These are phyloP conservation scores for Glossophaga mutica DNA, from an alignment of 2,797 vertebrate species.

Conservation along the genomic window DNA sequence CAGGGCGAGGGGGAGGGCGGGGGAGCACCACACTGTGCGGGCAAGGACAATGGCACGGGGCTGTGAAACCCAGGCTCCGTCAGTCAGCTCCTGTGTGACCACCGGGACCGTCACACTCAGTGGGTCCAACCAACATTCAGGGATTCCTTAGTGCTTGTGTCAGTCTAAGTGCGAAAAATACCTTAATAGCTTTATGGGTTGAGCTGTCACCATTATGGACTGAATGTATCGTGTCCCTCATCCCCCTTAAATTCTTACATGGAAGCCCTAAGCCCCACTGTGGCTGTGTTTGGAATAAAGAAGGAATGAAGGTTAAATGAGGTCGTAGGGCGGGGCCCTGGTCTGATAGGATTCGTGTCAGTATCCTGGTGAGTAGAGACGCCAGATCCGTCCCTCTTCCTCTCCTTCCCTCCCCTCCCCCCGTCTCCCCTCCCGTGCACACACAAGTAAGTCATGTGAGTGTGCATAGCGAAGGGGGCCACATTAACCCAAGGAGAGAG, in stretches of 20 bases:
- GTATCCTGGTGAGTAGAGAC: background rate
- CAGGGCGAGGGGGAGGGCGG: rapidly evolving
- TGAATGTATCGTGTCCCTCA: background rate
- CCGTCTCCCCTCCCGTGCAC: background rate
- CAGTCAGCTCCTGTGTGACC: background rate
- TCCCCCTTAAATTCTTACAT: background rate
- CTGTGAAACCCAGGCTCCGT: background rate
- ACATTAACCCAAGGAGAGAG: background rate
- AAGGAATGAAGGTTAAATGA: background rate
- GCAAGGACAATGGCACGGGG: background rate
- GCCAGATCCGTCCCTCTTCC: too few relatives aligned
- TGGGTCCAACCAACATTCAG: background rate
- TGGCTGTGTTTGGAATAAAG: background rate
- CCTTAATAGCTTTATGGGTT: background rate
- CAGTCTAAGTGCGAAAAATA: background rate
- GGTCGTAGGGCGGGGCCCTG: background rate
- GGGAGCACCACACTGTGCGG: rapidly evolving
- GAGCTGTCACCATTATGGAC: background rate
- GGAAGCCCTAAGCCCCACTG: background rate
- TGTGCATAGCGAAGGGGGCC: background rate
- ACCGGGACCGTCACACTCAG: background rate
- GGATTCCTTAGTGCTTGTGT: background rate
- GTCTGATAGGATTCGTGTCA: background rate
- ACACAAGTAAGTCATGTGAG: background rate
- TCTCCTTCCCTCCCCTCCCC: rapidly evolving